phyloP scores from a whole-genome alignment of 2,888 invertebrate species.

The Phragmatobia fuliginosa region DNA sequence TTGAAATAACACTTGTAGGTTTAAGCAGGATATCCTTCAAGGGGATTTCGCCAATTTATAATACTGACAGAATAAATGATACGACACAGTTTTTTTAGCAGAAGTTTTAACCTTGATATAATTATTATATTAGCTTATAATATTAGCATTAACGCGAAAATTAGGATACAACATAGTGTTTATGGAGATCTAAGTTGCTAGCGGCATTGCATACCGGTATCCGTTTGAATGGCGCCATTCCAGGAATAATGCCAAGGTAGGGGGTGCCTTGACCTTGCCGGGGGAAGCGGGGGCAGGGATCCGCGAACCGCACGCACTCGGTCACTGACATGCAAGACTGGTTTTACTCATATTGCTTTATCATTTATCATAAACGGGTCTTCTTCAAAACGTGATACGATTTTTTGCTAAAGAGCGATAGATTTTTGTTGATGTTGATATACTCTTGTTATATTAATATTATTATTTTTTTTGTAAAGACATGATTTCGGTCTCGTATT shows the following conservation, averaged over 20 bases:
- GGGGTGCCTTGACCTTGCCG: constrained; percentile 79
- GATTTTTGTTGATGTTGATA: neutral
- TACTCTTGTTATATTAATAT: neutral
- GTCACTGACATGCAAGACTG: constrained; percentile 77
- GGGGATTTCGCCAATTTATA: neutral
- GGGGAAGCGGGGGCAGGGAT: constrained; percentile 61
- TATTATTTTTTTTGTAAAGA: neutral
- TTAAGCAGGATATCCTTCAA: neutral
- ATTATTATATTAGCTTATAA: too few species aligned
- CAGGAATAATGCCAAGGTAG: constrained; percentile 63
- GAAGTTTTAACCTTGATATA: too few species aligned
- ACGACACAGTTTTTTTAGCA: too few species aligned
- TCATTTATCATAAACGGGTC: constrained; percentile 39
- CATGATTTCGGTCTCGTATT: neutral
- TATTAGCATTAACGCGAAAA: constrained; percentile 14
- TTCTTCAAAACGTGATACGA: constrained; percentile 16
- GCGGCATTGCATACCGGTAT: constrained; percentile 25
- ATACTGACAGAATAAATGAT: neutral
- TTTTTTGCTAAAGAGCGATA: constrained; percentile 11
- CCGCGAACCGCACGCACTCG: constrained; percentile 62
- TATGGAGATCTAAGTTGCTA: constrained; percentile 8
- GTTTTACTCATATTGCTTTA: constrained; percentile 66
- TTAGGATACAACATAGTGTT: constrained; percentile 36
- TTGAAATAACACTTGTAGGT: neutral
- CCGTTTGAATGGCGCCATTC: constrained; percentile 59